A percentile compares a stretch with the other conserved stretches of the same genome.
These are phyloP conservation scores for Sorex maritimensis DNA, from an alignment of 2,797 vertebrate species.

Conservation along the genomic window DNA sequence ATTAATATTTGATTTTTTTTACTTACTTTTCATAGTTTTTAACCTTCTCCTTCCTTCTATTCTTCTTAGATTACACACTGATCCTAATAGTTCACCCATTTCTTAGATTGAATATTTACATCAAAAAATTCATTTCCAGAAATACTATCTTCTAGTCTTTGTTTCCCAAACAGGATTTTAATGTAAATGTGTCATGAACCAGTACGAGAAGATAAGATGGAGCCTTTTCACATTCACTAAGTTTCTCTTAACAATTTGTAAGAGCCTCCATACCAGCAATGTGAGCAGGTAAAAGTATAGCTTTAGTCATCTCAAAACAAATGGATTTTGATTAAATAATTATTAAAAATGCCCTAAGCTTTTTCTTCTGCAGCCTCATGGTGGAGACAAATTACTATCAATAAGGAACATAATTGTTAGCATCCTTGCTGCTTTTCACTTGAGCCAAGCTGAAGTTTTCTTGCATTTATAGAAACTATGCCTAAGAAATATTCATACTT, in stretches of 20 bases:
- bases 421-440: slow-evolving; percentile 72
- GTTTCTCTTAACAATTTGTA: background rate
- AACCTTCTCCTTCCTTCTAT: background rate
- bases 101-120: slow-evolving; percentile 7
- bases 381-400: slow-evolving; percentile 87
- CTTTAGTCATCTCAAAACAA: slow-evolving; percentile 67
- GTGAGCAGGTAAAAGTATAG: slow-evolving; percentile 34
- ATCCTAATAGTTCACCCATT: background rate
- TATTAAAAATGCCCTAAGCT: slow-evolving; percentile 77
- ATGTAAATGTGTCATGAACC: slow-evolving; percentile 14
- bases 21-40: background rate
- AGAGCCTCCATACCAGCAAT: slow-evolving; percentile 61
- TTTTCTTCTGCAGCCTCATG: slow-evolving; percentile 86
- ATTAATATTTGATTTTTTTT: background rate
- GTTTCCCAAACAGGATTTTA: slow-evolving; percentile 54
- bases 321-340: slow-evolving; percentile 72
- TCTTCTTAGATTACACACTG: slow-evolving; percentile 12
- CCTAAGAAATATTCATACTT: slow-evolving; percentile 35
- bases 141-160: slow-evolving; percentile 40
- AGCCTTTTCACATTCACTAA: slow-evolving; percentile 48
- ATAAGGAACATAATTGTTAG: slow-evolving; percentile 72
- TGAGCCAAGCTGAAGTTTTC: slow-evolving; percentile 23
- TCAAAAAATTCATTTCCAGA: slow-evolving; percentile 28
- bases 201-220: slow-evolving; percentile 56
- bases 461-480: background rate